phyloP scores from a whole-genome alignment of 1,140 invertebrate genomes.

The Drosophila mojavensis region DNA sequence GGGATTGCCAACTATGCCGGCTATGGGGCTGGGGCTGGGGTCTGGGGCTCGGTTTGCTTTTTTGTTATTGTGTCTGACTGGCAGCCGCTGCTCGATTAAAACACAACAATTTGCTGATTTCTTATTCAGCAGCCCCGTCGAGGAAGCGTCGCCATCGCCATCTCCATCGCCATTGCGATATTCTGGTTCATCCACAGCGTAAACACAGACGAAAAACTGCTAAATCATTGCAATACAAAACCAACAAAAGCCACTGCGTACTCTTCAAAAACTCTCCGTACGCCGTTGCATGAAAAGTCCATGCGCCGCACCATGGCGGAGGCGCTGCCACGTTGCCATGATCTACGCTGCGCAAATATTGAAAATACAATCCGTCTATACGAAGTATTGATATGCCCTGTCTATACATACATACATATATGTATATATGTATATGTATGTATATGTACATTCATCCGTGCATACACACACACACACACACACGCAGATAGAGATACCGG shows the following conservation, averaged over 20 bases:
- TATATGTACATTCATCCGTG: background rate
- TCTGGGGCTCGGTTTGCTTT: background rate
- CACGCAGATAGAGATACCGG: conserved; percentile 11
- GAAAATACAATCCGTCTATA: conserved; percentile 82
- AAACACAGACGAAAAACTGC: conserved; percentile 82
- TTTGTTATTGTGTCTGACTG: conserved; percentile 40
- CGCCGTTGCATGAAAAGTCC: background rate
- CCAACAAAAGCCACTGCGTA: conserved; percentile 69
- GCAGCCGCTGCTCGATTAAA: conserved; percentile 64
- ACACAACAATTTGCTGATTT: conserved; percentile 81
- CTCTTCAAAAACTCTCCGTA: conserved; percentile 23
- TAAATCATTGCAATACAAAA: conserved; percentile 83
- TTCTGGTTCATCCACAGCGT: conserved; percentile 75
- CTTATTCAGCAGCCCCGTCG: conserved; percentile 62
- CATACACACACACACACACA: conserved; percentile 13
- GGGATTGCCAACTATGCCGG: conserved; percentile 8
- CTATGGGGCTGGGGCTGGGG: background rate
- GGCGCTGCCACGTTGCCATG: conserved; percentile 17
- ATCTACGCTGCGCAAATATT: conserved; percentile 77
- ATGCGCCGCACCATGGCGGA: background rate
- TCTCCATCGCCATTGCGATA: background rate
- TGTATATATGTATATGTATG: background rate
- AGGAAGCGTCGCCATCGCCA: conserved; percentile 10
- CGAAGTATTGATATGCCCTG: conserved; percentile 76
- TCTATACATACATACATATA: conserved; percentile 30